Conservation (phyloP, 2,797 vertebrate species). For the Clarias laeviceps region DNA sequence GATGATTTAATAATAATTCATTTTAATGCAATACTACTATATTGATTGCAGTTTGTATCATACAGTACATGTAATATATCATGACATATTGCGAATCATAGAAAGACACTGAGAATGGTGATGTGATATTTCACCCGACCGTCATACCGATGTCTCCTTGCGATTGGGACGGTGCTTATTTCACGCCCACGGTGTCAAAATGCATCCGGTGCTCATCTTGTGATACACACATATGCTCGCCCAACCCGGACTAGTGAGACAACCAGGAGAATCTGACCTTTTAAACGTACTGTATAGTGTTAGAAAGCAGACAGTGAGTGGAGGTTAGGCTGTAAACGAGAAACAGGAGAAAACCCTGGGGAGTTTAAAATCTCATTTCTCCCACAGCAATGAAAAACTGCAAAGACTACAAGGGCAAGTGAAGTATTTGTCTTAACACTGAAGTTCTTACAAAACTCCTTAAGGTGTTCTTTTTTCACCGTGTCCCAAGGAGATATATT, state of each 20-base stretch:
- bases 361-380: constrained; percentile 4
- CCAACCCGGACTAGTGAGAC: background rate
- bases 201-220: background rate
- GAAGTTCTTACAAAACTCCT: background rate
- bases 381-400: background rate
- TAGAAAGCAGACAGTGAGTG: background rate
- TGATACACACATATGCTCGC: background rate
- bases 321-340: constrained; percentile 2
- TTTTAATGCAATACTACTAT: background rate
- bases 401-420: background rate
- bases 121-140: background rate
- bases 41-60: background rate
- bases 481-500: too few species aligned
- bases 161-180: too few species aligned
- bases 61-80: background rate
- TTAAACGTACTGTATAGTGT: background rate
- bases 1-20: too few species aligned
- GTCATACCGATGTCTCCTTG: background rate
- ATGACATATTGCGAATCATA: background rate
- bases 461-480: background rate
- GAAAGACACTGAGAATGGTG: background rate
- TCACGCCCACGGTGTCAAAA: too few species aligned
- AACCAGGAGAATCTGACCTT: background rate
- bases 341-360: background rate
- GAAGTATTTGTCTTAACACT: background rate